Conservation (phyloP, 2,113 vertebrate species). For the Trogon melanurus region DNA sequence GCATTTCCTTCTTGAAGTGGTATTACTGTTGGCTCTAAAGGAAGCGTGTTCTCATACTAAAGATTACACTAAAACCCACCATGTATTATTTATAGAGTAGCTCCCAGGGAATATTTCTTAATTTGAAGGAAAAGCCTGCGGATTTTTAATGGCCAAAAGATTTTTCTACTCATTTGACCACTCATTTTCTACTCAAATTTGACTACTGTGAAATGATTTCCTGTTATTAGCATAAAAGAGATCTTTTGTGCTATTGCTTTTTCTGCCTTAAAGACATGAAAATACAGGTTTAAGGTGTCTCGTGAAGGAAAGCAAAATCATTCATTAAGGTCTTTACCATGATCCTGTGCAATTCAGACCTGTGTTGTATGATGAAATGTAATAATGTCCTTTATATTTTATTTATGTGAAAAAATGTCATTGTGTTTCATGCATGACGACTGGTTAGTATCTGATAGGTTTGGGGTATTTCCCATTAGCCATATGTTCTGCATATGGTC, state of each 20-base stretch:
- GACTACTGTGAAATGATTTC: not conserved
- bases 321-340: not conserved
- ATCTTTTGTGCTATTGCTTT: not conserved
- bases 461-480: not conserved
- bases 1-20: slow-evolving; percentile 72
- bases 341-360: not conserved
- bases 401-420: not conserved
- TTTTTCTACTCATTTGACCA: slow-evolving; percentile 6
- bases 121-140: slow-evolving; percentile 34
- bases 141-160: slow-evolving; percentile 3
- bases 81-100: slow-evolving; percentile 69
- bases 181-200: slow-evolving; percentile 18
- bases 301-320: not conserved
- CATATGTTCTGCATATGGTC: not conserved
- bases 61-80: slow-evolving; percentile 62
- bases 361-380: not conserved
- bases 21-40: slow-evolving; percentile 68
- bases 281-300: not conserved
- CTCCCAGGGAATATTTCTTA: slow-evolving; percentile 53
- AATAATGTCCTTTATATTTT: not conserved
- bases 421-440: not conserved
- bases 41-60: slow-evolving; percentile 51
- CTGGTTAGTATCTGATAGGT: not conserved
- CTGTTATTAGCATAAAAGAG: not conserved
- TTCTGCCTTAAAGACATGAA: slow-evolving; percentile 3